Evolutionary conservation across 2,888 invertebrate genomes (phyloP).

Genomic region (Ennomos quercinarius): DNA sequence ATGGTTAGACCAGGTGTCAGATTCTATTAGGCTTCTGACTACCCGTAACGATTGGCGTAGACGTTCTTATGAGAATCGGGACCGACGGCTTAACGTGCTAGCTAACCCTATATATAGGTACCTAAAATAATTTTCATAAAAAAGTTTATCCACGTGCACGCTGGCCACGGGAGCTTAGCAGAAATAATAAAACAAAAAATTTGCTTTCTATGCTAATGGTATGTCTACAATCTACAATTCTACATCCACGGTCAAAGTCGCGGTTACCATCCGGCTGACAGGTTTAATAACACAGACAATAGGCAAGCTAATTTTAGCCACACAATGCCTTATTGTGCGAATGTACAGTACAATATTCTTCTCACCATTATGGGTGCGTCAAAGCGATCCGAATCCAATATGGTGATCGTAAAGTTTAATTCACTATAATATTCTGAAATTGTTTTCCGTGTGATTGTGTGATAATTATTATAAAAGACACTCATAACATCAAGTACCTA

Average conservation of each 20-base stretch:
- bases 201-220: too few relatives aligned
- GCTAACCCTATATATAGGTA: too few relatives aligned
- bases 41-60: too few relatives aligned
- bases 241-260: slow-evolving; percentile 9
- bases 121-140: too few relatives aligned
- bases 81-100: too few relatives aligned
- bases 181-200: too few relatives aligned
- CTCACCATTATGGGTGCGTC: slow-evolving; percentile 39
- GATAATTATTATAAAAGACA: slow-evolving; percentile 8
- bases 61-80: too few relatives aligned
- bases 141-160: too few relatives aligned
- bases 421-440: slow-evolving; percentile 42
- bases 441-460: slow-evolving; percentile 38
- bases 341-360: slow-evolving; percentile 30
- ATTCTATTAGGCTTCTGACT: too few relatives aligned
- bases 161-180: too few relatives aligned
- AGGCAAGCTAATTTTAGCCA: slow-evolving; percentile 58
- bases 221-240: neutral
- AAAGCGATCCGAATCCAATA: slow-evolving; percentile 47
- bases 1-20: too few relatives aligned
- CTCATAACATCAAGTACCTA: too few relatives aligned
- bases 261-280: slow-evolving; percentile 40
- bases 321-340: slow-evolving; percentile 60
- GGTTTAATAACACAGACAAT: slow-evolving; percentile 41
- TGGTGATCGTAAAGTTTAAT: slow-evolving; percentile 52